Base-by-base conservation (phyloP, 2,797 vertebrate genomes). In the Carduelis carduelis region DNA sequence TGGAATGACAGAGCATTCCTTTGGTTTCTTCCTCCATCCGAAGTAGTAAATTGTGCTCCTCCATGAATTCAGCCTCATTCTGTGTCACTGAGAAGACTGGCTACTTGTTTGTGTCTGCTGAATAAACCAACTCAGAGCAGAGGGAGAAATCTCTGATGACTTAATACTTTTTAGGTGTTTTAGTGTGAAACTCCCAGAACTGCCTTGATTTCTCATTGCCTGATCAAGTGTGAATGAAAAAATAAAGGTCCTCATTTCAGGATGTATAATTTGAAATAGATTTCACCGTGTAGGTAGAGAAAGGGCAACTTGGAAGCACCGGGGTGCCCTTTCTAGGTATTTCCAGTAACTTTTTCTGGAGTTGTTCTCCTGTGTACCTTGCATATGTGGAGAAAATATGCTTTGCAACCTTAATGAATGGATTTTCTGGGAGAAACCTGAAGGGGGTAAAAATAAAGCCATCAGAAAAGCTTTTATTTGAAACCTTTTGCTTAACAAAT, bases 81-180 rank as follows among this genome's bases (percentile, higher is more conserved):
- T 9, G 2, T 81, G 66, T 88, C 87, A 7, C 64, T 79, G 85
- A 92, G 76, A 66, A 95, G 95, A 96, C 94, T 96, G 96, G 96
- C 96, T 97, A 90, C 84, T 96, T 97, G 94, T 95, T 97, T 96
- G 86, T 95, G 93, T 96, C 95, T 96, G 74, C 79, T 96, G 84
- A 81, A 91, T 93, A 96, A 96, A 95, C 76, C 69, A 74, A 0
- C 83, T 86, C 76, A 72, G 68, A 64, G 75, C 87, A 82, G 49
- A 43, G 84, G 61, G 80, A 70, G 50, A 85, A 85, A 79, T 46
- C 47, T 69, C 37, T 44, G 53, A 82, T 74, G 47, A 64, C 30
- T 35, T 87, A 30, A 80, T 24, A 26, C 21, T 77, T 71, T 39
- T 60, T 37, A 76, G 75, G 22, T 66, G 47, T 24, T 87, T 57